A percentile compares a stretch with the other conserved stretches of the same genome.
Conservation (phyloP, 92 coral and sea anemone species). For the Nematostella vectensis region DNA sequence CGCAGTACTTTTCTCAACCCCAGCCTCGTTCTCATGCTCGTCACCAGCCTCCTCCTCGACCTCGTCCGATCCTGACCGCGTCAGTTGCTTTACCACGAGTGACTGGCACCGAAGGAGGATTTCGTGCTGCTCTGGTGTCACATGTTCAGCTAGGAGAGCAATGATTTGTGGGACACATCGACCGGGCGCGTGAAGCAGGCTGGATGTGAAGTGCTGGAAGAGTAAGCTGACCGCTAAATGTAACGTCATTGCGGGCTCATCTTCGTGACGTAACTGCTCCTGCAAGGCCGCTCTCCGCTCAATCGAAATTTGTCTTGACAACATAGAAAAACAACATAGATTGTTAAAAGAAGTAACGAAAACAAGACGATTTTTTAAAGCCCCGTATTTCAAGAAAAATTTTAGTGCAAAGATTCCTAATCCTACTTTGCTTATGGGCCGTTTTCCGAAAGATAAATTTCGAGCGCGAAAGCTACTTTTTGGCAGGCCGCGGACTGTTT, state of each 20-base stretch:
- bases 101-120: constrained; percentile 68
- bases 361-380: not conserved
- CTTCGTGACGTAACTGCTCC: constrained; percentile 91
- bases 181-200: constrained; percentile 94
- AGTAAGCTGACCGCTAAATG: constrained; percentile 81
- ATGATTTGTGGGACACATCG: constrained; percentile 96
- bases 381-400: too few species aligned
- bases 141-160: constrained; percentile 43
- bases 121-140: constrained; percentile 68
- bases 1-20: constrained; percentile 51
- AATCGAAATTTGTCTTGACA: constrained; percentile 49
- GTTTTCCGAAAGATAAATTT: not conserved
- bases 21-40: constrained; percentile 12
- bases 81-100: constrained; percentile 77
- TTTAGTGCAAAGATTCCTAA: not conserved
- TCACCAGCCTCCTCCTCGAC: constrained; percentile 28
- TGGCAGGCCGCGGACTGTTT: too few species aligned
- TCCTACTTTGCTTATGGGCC: not conserved
- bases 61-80: constrained; percentile 46
- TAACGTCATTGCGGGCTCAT: constrained; percentile 92
- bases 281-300: constrained; percentile 84
- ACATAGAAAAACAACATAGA: too few species aligned
- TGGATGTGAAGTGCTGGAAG: constrained; percentile 81
- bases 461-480: too few species aligned
- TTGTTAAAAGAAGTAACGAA: not conserved